Conservation (phyloP, 1,140 invertebrate genomes). For the Eriosoma lanigerum region DNA sequence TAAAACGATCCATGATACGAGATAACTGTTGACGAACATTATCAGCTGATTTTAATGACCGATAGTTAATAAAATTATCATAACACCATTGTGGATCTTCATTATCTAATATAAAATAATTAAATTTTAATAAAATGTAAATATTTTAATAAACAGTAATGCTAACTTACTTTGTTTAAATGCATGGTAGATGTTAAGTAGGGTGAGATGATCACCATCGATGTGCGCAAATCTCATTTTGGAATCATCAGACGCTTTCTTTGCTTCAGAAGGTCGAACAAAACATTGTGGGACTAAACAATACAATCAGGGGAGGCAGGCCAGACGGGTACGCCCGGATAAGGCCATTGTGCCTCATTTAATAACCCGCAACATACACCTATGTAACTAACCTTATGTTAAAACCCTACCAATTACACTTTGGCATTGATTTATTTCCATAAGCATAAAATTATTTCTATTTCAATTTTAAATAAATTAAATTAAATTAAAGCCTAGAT, state of each 20-base stretch:
- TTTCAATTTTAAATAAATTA: neutral
- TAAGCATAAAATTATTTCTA: constrained; percentile 2
- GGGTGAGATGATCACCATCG: constrained; percentile 96
- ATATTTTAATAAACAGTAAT: neutral
- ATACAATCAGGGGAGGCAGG: constrained; percentile 57
- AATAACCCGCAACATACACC: constrained; percentile 60
- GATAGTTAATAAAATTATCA: constrained; percentile 98
- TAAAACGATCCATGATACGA: constrained; percentile 90
- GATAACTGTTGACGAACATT: constrained; percentile 82
- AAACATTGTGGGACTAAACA: constrained; percentile 96
- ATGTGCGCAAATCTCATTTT: constrained; percentile 99
- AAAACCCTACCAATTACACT: constrained; percentile 55
- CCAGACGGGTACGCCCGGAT: constrained; percentile 58
- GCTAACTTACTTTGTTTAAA: constrained; percentile 96
- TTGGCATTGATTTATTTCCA: constrained; percentile 9
- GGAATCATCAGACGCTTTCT: constrained; percentile 97
- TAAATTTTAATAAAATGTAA: neutral
- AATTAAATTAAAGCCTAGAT: neutral
- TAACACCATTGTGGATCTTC: constrained; percentile 99
- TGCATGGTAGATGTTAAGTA: constrained; percentile 95
- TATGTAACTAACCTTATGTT: constrained; percentile 60
- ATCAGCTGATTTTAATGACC: constrained; percentile 92
- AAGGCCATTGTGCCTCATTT: constrained; percentile 62
- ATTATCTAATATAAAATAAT: constrained; percentile 60
- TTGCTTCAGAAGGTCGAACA: constrained; percentile 97